These are phyloP conservation scores for Sminthurinus aureus DNA, from an alignment of 2,888 invertebrate species.

Conservation along the genomic window DNA sequence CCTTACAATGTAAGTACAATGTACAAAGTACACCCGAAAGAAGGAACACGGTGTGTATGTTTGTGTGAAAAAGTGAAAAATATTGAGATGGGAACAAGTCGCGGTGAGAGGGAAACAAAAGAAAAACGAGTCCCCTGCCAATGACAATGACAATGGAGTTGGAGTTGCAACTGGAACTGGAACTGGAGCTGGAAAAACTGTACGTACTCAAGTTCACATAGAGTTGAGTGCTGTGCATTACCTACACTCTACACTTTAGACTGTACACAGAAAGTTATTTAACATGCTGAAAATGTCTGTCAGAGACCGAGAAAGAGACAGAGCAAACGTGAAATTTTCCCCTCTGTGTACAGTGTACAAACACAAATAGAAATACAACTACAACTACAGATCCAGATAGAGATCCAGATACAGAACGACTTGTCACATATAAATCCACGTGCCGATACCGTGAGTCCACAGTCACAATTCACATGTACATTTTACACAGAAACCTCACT, in stretches of 20 bases:
- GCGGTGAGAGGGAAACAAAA: not conserved
- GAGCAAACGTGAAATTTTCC: not conserved
- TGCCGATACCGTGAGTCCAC: not conserved
- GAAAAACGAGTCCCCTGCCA: constrained; percentile 23
- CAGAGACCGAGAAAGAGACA: constrained; percentile 1
- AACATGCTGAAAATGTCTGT: constrained; percentile 32
- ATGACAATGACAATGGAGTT: not conserved
- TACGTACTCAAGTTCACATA: not conserved
- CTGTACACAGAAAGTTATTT: constrained; percentile 7
- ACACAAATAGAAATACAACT: not conserved
- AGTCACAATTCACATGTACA: too few relatives aligned
- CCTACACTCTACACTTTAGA: too few relatives aligned
- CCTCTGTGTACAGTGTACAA: constrained; percentile 11
- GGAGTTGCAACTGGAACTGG: too few relatives aligned
- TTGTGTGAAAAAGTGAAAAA: not conserved
- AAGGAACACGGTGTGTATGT: not conserved
- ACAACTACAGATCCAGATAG: not conserved
- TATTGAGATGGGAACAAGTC: not conserved
- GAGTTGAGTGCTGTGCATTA: too few relatives aligned
- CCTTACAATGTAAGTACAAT: not conserved
- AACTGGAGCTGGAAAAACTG: not conserved
- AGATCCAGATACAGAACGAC: constrained; percentile 3
- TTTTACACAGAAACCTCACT: too few relatives aligned
- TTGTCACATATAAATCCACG: constrained; percentile 38
- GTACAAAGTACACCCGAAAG: not conserved